These are phyloP conservation scores for Dryobotodes eremita DNA, from an alignment of 2,888 invertebrate genomes.

Conservation along the genomic window DNA sequence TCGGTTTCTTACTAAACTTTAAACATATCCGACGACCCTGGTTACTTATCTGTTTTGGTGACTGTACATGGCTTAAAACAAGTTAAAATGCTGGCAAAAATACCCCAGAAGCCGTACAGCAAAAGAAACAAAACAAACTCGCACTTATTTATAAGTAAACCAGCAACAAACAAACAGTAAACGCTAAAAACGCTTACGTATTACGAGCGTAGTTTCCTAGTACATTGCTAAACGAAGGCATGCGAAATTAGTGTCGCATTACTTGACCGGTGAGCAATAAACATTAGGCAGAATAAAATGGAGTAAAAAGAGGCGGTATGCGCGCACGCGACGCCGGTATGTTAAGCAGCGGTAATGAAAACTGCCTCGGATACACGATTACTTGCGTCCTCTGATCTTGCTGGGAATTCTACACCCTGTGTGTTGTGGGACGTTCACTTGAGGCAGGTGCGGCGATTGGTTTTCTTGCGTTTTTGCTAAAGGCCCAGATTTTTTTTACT, in stretches of 20 bases:
- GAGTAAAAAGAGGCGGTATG: constrained; percentile 67
- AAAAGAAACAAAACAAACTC: constrained; percentile 43
- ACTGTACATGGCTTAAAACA: background rate
- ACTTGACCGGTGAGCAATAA: constrained; percentile 76
- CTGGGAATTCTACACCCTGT: constrained; percentile 66
- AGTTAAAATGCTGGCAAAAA: constrained; percentile 21
- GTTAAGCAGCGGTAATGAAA: constrained; percentile 87
- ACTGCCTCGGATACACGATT: constrained; percentile 78
- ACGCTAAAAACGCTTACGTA: constrained; percentile 44
- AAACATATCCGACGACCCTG: no score
- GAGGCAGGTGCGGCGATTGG: constrained; percentile 49
- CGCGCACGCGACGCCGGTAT: constrained; percentile 78
- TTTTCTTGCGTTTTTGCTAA: background rate
- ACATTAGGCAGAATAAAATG: constrained; percentile 79
- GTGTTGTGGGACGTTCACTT: constrained; percentile 39
- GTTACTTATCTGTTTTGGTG: no score
- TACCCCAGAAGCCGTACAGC: background rate
- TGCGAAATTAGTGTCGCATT: constrained; percentile 76
- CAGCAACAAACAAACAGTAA: constrained; percentile 56
- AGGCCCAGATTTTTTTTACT: background rate
- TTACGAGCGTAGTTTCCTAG: constrained; percentile 62
- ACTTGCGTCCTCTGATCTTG: constrained; percentile 69
- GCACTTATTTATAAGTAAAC: constrained; percentile 50
- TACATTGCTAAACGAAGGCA: constrained; percentile 68
- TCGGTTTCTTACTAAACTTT: no score